Percentiles rank a stretch among this genome's conserved stretches.
phyloP scores from a whole-genome alignment of 2,113 vertebrate species.

The Leptocoma aspasia region DNA sequence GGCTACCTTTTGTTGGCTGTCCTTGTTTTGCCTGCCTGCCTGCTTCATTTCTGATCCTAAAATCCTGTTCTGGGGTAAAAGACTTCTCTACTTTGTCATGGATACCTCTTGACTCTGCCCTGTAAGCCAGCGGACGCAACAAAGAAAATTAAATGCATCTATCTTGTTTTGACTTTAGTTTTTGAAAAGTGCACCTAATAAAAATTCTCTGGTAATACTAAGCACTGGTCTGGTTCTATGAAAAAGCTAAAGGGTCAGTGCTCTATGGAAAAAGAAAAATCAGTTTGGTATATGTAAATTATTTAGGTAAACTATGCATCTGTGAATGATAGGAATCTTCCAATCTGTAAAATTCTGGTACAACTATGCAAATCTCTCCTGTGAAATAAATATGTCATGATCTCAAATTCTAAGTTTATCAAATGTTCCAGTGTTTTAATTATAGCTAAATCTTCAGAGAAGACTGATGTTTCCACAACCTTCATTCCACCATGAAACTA shows the following conservation, averaged over 20 bases:
- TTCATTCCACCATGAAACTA: not conserved
- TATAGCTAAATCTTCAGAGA: not conserved
- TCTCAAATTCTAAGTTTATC: not conserved
- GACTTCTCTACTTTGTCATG: not conserved
- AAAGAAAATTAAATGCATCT: not conserved
- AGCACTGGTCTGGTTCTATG: not conserved
- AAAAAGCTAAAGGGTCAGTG: not conserved
- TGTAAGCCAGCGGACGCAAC: not conserved
- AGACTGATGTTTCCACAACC: not conserved
- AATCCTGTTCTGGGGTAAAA: constrained; percentile 3
- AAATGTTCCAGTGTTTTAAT: not conserved
- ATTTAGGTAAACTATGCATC: not conserved
- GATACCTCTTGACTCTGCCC: not conserved
- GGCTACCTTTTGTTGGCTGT: constrained; percentile 32
- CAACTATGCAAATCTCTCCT: not conserved
- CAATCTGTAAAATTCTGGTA: not conserved
- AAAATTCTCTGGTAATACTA: not conserved
- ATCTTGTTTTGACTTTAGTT: not conserved
- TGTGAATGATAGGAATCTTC: not conserved
- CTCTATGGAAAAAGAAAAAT: not conserved
- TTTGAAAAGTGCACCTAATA: not conserved
- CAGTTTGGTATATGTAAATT: not conserved
- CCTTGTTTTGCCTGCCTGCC: constrained; percentile 29
- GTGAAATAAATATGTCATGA: not conserved
- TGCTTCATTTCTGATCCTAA: constrained; percentile 8